phyloP scores from a whole-genome alignment of 2,888 invertebrate genomes.

The Monopis laevigella region DNA sequence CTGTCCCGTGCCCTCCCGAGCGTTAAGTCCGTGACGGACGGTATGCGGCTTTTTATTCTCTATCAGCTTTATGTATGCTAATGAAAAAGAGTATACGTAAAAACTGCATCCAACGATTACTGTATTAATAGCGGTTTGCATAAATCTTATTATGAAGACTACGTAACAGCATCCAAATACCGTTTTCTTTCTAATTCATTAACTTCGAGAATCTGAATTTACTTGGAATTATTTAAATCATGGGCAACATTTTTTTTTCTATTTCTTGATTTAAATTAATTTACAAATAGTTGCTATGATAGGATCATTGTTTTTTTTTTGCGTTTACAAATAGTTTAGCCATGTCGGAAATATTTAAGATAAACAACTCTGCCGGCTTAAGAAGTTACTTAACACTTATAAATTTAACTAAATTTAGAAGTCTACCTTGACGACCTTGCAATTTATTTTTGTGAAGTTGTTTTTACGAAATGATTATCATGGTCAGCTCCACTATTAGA shows the following conservation, averaged over 20 bases:
- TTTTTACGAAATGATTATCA: background rate
- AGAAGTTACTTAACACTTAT: slow-evolving; percentile 1
- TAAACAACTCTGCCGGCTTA: background rate
- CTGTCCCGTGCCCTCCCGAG: slow-evolving; percentile 25
- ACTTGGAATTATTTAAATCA: too few species aligned
- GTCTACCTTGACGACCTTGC: slow-evolving; percentile 3
- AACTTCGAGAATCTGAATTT: too few species aligned
- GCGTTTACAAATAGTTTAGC: background rate
- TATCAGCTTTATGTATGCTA: background rate
- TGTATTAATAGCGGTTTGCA: slow-evolving; percentile 6
- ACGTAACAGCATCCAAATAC: slow-evolving; percentile 6
- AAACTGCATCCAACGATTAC: slow-evolving; percentile 3
- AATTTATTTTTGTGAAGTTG: background rate
- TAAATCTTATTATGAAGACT: slow-evolving; percentile 4
- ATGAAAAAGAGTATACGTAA: background rate
- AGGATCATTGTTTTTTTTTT: slow-evolving; percentile 7
- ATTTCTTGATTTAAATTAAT: too few species aligned
- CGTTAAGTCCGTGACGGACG: slow-evolving; percentile 37
- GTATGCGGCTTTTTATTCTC: slow-evolving; percentile 28
- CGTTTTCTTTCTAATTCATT: slow-evolving; percentile 6
- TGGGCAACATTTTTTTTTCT: too few species aligned
- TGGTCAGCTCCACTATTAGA: too few species aligned
- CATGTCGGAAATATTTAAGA: background rate
- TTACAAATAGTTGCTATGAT: too few species aligned
- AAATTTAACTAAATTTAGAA: slow-evolving; percentile 1